Percentiles rank a stretch among this genome's conserved stretches.
phyloP scores from a whole-genome alignment of 2,113 vertebrate species.

The Blennius ocellaris region DNA sequence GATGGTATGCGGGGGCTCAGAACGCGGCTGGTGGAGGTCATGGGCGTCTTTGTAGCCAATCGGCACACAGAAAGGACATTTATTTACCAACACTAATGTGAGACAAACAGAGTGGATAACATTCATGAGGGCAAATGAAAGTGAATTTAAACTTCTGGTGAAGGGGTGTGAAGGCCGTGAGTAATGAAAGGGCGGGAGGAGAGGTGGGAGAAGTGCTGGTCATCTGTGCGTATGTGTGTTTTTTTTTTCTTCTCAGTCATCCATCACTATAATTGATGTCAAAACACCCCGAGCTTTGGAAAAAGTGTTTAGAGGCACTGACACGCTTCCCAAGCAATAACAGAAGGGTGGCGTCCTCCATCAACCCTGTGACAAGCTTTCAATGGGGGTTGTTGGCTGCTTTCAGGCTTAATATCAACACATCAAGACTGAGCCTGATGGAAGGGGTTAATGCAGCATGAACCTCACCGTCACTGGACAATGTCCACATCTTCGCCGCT shows the following conservation, averaged over 20 bases:
- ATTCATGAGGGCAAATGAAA: constrained; percentile 42
- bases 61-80: constrained; percentile 9
- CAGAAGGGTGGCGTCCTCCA: constrained; percentile 12
- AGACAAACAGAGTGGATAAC: constrained; percentile 19
- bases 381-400: constrained; percentile 20
- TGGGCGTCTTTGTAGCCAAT: constrained; percentile 42
- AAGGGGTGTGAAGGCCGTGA: too few relatives aligned
- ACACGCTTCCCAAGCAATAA: constrained; percentile 39
- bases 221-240: constrained; percentile 18
- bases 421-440: constrained; percentile 41
- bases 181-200: not conserved
- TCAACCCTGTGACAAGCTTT: constrained; percentile 30
- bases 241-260: constrained; percentile 40
- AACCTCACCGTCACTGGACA: constrained; percentile 16
- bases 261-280: constrained; percentile 63
- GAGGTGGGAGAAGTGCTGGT: not conserved
- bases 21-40: constrained; percentile 44
- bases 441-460: constrained; percentile 48
- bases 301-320: constrained; percentile 47
- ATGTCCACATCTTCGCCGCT: constrained; percentile 21
- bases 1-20: constrained; percentile 13
- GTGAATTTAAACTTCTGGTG: constrained; percentile 23
- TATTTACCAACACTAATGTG: constrained; percentile 36
- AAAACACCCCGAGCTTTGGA: constrained; percentile 31
- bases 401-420: constrained; percentile 36